Percentiles rank a stretch among this genome's conserved stretches.
Evolutionary conservation across 2,797 vertebrate species (phyloP).

Genomic region (Alcedo quadribrachys): DNA sequence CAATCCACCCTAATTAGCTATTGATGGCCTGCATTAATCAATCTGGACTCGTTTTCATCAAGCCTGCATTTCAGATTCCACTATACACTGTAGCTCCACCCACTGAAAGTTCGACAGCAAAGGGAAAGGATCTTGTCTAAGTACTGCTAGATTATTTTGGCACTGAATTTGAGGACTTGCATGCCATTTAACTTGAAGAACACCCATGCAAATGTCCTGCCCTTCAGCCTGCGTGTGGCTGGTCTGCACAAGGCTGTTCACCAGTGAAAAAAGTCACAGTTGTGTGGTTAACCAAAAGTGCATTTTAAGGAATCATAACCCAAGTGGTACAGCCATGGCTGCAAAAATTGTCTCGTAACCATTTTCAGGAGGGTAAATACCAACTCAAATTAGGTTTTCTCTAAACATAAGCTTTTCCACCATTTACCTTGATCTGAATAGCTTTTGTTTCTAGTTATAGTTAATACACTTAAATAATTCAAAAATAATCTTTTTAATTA

Average conservation of each 20-base stretch:
- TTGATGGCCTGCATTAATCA: background rate
- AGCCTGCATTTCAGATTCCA: background rate
- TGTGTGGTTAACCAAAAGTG: background rate
- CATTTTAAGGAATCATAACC: background rate
- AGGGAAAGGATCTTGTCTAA: background rate
- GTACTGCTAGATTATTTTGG: background rate
- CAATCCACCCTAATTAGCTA: background rate
- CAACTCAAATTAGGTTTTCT: background rate
- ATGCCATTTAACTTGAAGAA: background rate
- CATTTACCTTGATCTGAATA: background rate
- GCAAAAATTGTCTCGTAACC: background rate
- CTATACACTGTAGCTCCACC: background rate
- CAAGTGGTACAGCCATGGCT: background rate
- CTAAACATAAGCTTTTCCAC: background rate
- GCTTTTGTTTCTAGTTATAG: background rate
- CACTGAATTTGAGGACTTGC: background rate
- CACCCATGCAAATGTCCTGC: background rate
- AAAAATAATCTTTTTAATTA: background rate
- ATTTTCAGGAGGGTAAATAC: background rate
- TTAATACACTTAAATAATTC: background rate
- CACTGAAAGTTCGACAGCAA: background rate
- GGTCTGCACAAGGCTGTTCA: background rate
- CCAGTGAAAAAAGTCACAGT: background rate
- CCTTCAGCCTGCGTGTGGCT: background rate
- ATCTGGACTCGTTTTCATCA: background rate